A percentile compares a stretch with the other conserved stretches of the same genome.
phyloP scores from a whole-genome alignment of 1,140 invertebrate genomes.

The Papilio glaucus region DNA sequence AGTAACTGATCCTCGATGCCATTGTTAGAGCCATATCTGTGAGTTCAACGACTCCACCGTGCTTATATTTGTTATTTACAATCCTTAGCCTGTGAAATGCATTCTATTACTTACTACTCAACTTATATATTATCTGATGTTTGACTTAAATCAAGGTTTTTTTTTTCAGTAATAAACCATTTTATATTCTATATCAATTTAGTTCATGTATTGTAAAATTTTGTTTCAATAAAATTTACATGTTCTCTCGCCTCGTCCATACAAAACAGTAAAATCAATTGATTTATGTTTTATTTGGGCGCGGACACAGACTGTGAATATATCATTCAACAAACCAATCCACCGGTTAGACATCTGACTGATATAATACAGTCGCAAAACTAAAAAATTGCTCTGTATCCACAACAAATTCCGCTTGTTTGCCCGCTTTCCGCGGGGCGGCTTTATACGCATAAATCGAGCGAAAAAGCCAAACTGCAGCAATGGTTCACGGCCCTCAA shows the following conservation, averaged over 20 bases:
- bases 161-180: not conserved
- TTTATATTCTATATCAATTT: not conserved
- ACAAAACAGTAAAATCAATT: constrained; percentile 31
- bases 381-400: constrained; percentile 73
- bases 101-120: not conserved
- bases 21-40: constrained; percentile 47
- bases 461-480: constrained; percentile 78
- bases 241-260: not conserved
- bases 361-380: constrained; percentile 73
- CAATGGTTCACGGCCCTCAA: constrained; percentile 72
- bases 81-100: constrained; percentile 15
- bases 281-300: constrained; percentile 49
- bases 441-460: constrained; percentile 79
- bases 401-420: constrained; percentile 76
- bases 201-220: not conserved
- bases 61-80: constrained; percentile 36
- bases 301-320: constrained; percentile 54
- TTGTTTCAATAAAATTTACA: constrained; percentile 15
- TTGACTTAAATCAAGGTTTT: not conserved
- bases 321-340: constrained; percentile 61
- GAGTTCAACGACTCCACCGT: constrained; percentile 32
- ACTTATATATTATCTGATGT: not conserved
- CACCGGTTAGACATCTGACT: constrained; percentile 70
- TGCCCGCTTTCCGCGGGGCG: constrained; percentile 69
- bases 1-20: constrained; percentile 49